These are phyloP conservation scores for Chrysotoxum bicinctum DNA, from an alignment of 2,888 invertebrate species.

Conservation along the genomic window DNA sequence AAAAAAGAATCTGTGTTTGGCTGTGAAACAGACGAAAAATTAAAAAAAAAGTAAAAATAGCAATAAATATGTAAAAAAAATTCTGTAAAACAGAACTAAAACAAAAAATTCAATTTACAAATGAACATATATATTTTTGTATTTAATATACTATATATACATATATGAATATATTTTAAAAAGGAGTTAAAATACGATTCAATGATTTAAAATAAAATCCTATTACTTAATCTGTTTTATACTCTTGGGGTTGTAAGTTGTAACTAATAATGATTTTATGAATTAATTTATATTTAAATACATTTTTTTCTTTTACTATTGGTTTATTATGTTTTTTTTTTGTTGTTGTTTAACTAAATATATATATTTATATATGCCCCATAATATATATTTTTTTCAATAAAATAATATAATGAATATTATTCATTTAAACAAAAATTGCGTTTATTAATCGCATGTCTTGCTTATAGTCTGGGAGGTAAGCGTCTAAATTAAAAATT, in stretches of 20 bases:
- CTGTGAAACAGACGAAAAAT: slow-evolving; percentile 81
- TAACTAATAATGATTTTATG: slow-evolving; percentile 40
- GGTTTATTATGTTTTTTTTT: slow-evolving; percentile 28
- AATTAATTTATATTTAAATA: slow-evolving; percentile 29
- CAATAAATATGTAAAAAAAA: slow-evolving; percentile 53
- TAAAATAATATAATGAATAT: slow-evolving; percentile 55
- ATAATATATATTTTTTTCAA: slow-evolving; percentile 38
- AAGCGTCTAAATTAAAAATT: neutral
- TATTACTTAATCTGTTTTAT: slow-evolving; percentile 57
- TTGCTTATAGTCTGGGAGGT: neutral
- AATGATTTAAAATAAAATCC: slow-evolving; percentile 34
- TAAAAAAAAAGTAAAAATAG: slow-evolving; percentile 34
- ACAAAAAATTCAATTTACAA: slow-evolving; percentile 62
- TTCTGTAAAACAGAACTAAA: slow-evolving; percentile 71
- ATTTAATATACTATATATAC: slow-evolving; percentile 50
- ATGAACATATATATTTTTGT: slow-evolving; percentile 73
- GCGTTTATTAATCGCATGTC: slow-evolving; percentile 70
- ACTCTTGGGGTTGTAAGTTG: slow-evolving; percentile 64
- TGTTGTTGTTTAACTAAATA: slow-evolving; percentile 34
- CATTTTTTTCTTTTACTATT: slow-evolving; percentile 22
- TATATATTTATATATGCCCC: slow-evolving; percentile 30
- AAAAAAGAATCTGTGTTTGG: slow-evolving; percentile 80
- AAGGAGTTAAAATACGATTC: slow-evolving; percentile 44
- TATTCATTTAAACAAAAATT: slow-evolving; percentile 35
- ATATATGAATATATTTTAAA: slow-evolving; percentile 9